phyloP scores from a whole-genome alignment of 2,113 vertebrate genomes.

The Pterocles burchelli region DNA sequence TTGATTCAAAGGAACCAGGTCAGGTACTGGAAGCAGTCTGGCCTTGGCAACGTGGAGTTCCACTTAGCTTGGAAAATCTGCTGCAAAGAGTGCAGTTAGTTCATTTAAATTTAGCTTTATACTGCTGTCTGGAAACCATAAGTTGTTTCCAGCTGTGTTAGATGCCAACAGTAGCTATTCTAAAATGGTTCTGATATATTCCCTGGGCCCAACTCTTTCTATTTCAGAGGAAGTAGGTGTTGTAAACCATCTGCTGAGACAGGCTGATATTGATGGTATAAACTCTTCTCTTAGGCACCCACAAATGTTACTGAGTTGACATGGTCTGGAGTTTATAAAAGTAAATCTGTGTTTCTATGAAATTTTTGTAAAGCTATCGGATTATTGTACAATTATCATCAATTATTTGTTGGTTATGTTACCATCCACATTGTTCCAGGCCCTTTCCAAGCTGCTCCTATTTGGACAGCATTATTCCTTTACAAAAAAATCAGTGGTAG shows the following conservation, averaged over 20 bases:
- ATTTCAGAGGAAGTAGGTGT: not conserved
- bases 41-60: not conserved
- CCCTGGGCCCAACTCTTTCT: not conserved
- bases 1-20: constrained; percentile 11
- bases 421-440: not conserved
- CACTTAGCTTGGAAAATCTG: not conserved
- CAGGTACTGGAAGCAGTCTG: not conserved
- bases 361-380: not conserved
- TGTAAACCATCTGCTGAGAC: not conserved
- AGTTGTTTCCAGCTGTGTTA: constrained; percentile 15
- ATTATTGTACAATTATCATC: not conserved
- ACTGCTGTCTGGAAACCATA: not conserved
- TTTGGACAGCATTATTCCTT: not conserved
- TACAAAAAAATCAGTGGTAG: not conserved
- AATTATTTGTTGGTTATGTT: not conserved
- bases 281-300: not conserved
- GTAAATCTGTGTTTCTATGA: not conserved
- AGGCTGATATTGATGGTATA: not conserved
- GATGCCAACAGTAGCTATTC: not conserved
- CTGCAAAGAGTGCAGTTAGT: not conserved
- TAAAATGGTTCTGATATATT: not conserved
- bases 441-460: not conserved
- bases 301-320: not conserved
- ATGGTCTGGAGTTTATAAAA: not conserved
- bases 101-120: not conserved